Base-by-base conservation (phyloP, 2,888 invertebrate species). In the Heliconius aoede region DNA sequence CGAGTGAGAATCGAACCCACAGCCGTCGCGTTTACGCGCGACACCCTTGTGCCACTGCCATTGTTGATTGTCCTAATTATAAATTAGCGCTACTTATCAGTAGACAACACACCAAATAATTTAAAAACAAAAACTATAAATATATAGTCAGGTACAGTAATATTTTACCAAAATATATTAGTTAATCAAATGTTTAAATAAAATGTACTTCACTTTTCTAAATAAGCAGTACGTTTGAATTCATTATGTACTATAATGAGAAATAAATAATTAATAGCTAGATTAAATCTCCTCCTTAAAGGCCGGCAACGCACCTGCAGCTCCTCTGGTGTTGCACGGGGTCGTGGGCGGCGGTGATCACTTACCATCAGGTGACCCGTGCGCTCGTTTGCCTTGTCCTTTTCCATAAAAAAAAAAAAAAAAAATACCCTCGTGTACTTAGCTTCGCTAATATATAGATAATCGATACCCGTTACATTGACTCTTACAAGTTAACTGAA, bases 381-480 rank as follows among this genome's bases (percentile, higher is more conserved):
- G n/a, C n/a, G n/a, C n/a, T n/a, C n/a, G n/a, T n/a, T n/a, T n/a
- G n/a, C n/a, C n/a, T n/a, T n/a, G n/a, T n/a, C n/a, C n/a, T n/a
- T n/a, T n/a, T n/a, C n/a, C n/a, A n/a, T n/a, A n/a, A n/a, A n/a
- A n/a, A n/a, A n/a, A n/a, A n/a, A n/a, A n/a, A n/a, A n/a, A n/a
- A n/a, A n/a, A n/a, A n/a, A 36, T 15, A 36, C 36, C 65, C 36
- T 36, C 65, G 36, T 24, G n/a, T 36, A 65, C 24, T 24, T 15
- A 65, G 36, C 65, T n/a, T n/a, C n/a, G n/a, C n/a, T n/a, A 65
- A 65, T 64, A 24, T 15, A 62, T 64, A 64, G 62, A 64, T n/a
- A 4, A n/a, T 64, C 64, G 11, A 64, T 36, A 65, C 65, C 65
- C 65, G 65, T 65, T 36, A 40, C 24, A 65, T 36, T 64, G n/a